Conservation (phyloP, 2,797 vertebrate genomes). For the Tauraco hartlaubi region DNA sequence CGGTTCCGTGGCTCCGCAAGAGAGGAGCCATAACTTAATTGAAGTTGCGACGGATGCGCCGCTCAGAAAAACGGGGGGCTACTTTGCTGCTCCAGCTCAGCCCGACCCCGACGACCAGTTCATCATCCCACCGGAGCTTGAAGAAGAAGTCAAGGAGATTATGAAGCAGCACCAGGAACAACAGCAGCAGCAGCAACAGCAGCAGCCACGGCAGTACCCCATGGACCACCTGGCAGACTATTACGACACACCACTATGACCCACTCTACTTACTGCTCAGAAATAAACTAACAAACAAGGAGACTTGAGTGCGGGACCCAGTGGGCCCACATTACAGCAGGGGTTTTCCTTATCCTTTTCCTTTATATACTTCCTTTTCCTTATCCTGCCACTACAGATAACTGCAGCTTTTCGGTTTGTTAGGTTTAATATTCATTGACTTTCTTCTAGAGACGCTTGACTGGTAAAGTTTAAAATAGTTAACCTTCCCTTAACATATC, state of each 20-base stretch:
- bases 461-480: slow-evolving; percentile 76
- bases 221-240: slow-evolving; percentile 83
- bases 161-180: slow-evolving; percentile 97
- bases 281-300: slow-evolving; percentile 50
- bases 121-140: slow-evolving; percentile 97
- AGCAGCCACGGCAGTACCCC: slow-evolving; percentile 65
- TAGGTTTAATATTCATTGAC: slow-evolving; percentile 75
- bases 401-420: slow-evolving; percentile 69
- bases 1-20: slow-evolving; percentile 92
- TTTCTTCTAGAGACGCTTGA: slow-evolving; percentile 79
- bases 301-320: slow-evolving; percentile 53
- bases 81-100: slow-evolving; percentile 95
- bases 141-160: slow-evolving; percentile 98
- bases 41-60: slow-evolving; percentile 93
- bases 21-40: slow-evolving; percentile 95
- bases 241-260: slow-evolving; percentile 95
- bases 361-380: slow-evolving; percentile 68
- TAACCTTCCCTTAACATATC: slow-evolving; percentile 83
- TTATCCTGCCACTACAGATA: slow-evolving; percentile 59
- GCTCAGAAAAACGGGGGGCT: slow-evolving; percentile 90
- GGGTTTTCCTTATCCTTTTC: slow-evolving; percentile 73
- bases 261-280: neutral
- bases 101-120: slow-evolving; percentile 97
- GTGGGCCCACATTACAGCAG: slow-evolving; percentile 69
- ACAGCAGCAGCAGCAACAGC: slow-evolving; percentile 64